Conservation (phyloP, 1,140 invertebrate genomes). For the Colletes gigas region DNA sequence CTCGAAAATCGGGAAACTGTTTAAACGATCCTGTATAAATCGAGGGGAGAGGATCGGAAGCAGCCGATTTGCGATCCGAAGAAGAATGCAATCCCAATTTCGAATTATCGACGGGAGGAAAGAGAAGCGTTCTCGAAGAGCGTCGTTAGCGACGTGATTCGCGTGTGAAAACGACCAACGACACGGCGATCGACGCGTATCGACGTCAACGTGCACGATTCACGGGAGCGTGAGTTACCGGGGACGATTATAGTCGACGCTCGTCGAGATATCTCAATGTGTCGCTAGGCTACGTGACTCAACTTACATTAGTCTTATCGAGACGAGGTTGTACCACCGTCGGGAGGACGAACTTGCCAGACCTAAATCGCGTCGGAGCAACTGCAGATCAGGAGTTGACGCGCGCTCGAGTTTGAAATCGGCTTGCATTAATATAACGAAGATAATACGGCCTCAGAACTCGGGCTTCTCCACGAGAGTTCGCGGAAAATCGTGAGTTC, state of each 20-base stretch:
- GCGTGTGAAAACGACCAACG: no score
- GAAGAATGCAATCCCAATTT: neutral
- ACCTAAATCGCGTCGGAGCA: conserved; percentile 52
- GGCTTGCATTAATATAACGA: conserved; percentile 48
- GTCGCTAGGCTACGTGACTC: conserved; percentile 53
- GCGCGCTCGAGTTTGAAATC: conserved; percentile 49
- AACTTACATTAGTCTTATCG: conserved; percentile 64
- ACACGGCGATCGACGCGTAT: no score
- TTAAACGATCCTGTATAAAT: neutral
- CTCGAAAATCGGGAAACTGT: neutral
- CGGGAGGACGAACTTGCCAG: conserved; percentile 41
- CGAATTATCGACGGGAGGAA: neutral
- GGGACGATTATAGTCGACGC: conserved; percentile 26
- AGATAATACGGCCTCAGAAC: conserved; percentile 36
- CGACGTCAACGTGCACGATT: neutral
- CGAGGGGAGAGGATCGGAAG: conserved; percentile 9
- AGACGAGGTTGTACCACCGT: conserved; percentile 32
- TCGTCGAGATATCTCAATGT: conserved; percentile 57
- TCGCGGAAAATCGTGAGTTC: conserved; percentile 34
- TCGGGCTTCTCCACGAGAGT: neutral
- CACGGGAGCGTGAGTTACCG: neutral
- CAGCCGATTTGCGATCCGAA: neutral
- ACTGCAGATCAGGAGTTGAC: conserved; percentile 52
- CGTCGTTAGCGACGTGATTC: no score
- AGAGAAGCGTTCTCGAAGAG: no score